A percentile compares a stretch with the other conserved stretches of the same genome.
Evolutionary conservation across 2,113 vertebrate genomes (phyloP).

Genomic region (Myrmecophaga tridactyla): DNA sequence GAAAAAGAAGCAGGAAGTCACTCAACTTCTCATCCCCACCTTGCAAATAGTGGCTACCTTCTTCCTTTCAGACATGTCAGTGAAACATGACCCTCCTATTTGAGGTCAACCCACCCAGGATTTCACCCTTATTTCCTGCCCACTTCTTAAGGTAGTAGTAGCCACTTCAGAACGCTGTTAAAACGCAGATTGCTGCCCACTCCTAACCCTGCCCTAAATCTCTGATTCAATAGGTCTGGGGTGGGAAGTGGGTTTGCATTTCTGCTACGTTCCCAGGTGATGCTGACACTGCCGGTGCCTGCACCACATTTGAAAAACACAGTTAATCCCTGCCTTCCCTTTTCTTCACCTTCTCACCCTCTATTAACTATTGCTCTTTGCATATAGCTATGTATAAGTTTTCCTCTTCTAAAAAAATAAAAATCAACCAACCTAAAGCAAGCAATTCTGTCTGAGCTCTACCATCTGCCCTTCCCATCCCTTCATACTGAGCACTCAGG

Average conservation of each 20-base stretch:
- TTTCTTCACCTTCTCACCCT: neutral
- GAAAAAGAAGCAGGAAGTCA: neutral
- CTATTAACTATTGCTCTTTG: neutral
- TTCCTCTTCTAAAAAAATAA: neutral
- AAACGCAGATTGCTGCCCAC: neutral
- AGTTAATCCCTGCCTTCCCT: neutral
- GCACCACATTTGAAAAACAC: neutral
- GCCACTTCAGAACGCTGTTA: neutral
- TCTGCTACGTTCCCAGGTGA: neutral
- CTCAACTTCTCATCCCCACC: neutral
- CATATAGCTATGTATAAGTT: neutral
- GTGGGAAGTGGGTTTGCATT: no score
- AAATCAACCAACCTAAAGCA: neutral
- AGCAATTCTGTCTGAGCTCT: neutral
- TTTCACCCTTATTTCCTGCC: neutral
- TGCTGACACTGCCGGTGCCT: neutral
- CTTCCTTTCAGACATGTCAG: neutral
- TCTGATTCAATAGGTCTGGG: neutral
- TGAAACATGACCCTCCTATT: neutral
- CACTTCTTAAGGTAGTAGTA: no score
- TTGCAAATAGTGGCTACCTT: neutral
- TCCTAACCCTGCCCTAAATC: no score
- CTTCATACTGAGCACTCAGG: neutral
- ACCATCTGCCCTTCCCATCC: neutral
- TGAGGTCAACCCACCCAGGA: neutral